A percentile compares a stretch with the other conserved stretches of the same genome.
Evolutionary conservation across 1,140 invertebrate species (phyloP).

Genomic region (Belonocnema kinseyi): DNA sequence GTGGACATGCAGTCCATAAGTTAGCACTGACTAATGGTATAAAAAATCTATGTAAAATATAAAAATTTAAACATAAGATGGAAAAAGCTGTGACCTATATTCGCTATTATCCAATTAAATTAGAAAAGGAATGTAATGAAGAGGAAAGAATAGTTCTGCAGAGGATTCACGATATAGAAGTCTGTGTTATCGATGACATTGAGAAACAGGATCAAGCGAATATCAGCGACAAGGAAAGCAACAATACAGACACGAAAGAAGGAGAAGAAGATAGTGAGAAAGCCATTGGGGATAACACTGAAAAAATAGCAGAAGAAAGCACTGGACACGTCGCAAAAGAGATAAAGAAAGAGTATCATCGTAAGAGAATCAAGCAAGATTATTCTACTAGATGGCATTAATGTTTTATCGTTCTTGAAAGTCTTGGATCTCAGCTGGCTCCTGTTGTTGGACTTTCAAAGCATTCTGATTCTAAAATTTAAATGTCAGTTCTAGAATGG

Average conservation of each 20-base stretch:
- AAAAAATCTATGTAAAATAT: too few species aligned
- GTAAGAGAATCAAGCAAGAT: conserved; percentile 1
- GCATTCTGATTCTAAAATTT: background rate
- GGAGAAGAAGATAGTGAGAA: too few species aligned
- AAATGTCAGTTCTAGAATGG: background rate
- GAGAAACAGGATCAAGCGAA: background rate
- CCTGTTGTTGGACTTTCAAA: background rate
- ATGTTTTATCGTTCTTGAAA: background rate
- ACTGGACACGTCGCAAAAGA: background rate
- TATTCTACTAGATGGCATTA: background rate
- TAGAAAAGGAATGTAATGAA: too few species aligned
- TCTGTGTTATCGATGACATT: background rate
- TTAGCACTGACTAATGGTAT: too few species aligned
- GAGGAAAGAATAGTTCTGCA: too few species aligned
- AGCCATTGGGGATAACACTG: background rate
- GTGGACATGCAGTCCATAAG: too few species aligned
- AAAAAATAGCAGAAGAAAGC: background rate
- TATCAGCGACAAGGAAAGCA: background rate
- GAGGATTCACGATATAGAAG: background rate
- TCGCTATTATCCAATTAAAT: too few species aligned
- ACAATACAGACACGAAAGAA: background rate
- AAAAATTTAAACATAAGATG: too few species aligned
- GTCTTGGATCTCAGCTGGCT: background rate
- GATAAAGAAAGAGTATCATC: background rate
- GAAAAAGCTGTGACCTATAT: too few species aligned